phyloP scores from a whole-genome alignment of 2,113 vertebrate genomes.

The western clawed frog (Xenopus tropicalis) region UCB_Xtro_10.0 CM004450.2:70707001-70707500 shows the following conservation, averaged over 20 bases:
- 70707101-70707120: constrained; percentile 22
- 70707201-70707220: not conserved
- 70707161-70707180: not conserved
- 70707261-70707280: not conserved
- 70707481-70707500: too few species aligned
- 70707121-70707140: constrained; percentile 18
- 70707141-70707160: constrained; percentile 21
- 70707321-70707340: too few species aligned
- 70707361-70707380: too few species aligned
- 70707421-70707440: too few species aligned
- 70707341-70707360: not conserved
- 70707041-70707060: constrained; percentile 20
- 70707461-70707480: too few species aligned
- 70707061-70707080: not conserved
- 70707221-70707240: too few species aligned
- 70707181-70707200: too few species aligned
- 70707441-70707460: too few species aligned
- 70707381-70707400: too few species aligned
- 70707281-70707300: not conserved
- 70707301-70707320: not conserved
- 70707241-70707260: too few species aligned
- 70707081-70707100: constrained; percentile 5
- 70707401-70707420: too few species aligned
- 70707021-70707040: constrained; percentile 17
- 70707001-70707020: constrained; percentile 22